phyloP scores from a whole-genome alignment of 2,888 invertebrate genomes.

The Parapristionchus giblindavisi region DNA sequence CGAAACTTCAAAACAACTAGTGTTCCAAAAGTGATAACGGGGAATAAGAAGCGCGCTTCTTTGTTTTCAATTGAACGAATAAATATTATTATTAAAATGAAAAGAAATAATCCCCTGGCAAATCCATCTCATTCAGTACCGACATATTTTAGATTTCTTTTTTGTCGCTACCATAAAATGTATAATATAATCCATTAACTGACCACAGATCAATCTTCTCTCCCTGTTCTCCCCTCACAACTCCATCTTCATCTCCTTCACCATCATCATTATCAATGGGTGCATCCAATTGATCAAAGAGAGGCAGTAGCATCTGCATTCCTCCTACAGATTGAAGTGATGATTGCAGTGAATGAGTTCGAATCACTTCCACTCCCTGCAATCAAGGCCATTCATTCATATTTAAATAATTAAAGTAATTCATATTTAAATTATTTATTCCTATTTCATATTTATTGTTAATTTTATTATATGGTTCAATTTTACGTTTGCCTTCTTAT shows the following conservation, averaged over 20 bases:
- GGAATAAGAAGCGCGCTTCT: no score
- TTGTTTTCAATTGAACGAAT: no score
- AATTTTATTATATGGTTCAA: no score
- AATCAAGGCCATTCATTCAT: constrained; percentile 67
- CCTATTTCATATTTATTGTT: no score
- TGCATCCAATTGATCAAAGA: constrained; percentile 95
- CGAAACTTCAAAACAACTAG: no score
- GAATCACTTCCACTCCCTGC: constrained; percentile 97
- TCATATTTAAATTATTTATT: no score
- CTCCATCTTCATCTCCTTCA: no score
- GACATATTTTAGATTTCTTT: not conserved
- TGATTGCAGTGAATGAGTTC: constrained; percentile 98
- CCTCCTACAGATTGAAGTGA: constrained; percentile 98
- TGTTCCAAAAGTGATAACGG: no score
- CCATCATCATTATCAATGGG: constrained; percentile 67
- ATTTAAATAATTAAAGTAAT: no score
- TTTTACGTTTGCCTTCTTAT: no score
- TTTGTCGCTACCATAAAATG: not conserved
- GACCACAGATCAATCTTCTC: constrained; percentile 21
- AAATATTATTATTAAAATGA: no score
- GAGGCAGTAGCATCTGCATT: constrained; percentile 88
- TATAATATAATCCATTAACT: not conserved
- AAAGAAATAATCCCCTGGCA: not conserved
- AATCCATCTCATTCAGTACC: not conserved
- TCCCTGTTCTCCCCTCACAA: no score